Conservation (phyloP, 2,113 vertebrate species). For the Tragelaphus imberbis region DNA sequence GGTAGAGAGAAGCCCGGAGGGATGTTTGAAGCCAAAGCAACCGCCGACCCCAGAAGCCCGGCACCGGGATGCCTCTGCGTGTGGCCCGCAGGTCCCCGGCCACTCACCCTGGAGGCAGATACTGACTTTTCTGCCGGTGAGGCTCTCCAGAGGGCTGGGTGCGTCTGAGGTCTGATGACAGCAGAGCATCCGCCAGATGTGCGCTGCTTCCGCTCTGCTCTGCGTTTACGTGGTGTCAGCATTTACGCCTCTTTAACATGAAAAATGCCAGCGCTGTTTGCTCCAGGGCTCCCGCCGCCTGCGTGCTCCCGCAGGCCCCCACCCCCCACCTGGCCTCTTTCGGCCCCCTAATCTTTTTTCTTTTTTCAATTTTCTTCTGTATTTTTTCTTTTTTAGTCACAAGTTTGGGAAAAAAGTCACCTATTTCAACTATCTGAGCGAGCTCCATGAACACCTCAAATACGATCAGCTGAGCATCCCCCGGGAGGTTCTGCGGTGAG, state of each 20-base stretch:
- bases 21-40: accelerated
- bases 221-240: background rate
- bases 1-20: accelerated
- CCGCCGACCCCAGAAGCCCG: accelerated
- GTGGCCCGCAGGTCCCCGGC: background rate
- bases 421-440: constrained; percentile 85
- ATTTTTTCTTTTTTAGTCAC: constrained; percentile 74
- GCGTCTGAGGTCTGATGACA: constrained; percentile 35
- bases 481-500: constrained; percentile 81
- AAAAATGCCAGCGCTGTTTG: accelerated
- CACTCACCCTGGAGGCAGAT: constrained; percentile 12
- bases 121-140: constrained; percentile 55
- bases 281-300: accelerated
- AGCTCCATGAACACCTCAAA: constrained; percentile 84
- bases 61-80: accelerated
- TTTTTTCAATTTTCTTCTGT: background rate
- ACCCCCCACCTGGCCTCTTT: accelerated
- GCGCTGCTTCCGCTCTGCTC: constrained; percentile 20
- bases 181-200: constrained; percentile 30
- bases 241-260: accelerated
- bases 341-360: accelerated
- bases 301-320: accelerated
- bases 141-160: constrained; percentile 29
- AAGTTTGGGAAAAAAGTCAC: constrained; percentile 90
- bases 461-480: constrained; percentile 84